phyloP scores from a whole-genome alignment of 2,888 invertebrate genomes.

The Pyrochroa serraticornis region DNA sequence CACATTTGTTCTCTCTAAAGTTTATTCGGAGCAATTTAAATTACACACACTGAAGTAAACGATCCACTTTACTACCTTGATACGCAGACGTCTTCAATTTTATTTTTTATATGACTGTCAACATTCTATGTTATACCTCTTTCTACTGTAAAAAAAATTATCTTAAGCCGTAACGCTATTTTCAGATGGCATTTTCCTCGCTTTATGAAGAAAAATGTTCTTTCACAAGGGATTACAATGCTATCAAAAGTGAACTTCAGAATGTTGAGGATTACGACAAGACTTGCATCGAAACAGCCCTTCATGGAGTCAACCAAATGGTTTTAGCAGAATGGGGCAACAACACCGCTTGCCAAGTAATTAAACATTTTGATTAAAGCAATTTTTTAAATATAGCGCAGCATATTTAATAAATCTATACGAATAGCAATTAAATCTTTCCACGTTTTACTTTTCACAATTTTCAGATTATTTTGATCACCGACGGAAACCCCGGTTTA shows the following conservation, averaged over 20 bases:
- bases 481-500: conserved; percentile 76
- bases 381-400: too few relatives aligned
- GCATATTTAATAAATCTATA: too few relatives aligned
- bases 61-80: too few relatives aligned
- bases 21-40: too few relatives aligned
- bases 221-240: conserved; percentile 88
- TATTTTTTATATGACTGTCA: too few relatives aligned
- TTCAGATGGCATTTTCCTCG: conserved; percentile 57
- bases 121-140: too few relatives aligned
- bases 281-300: conserved; percentile 80
- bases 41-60: too few relatives aligned
- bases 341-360: conserved; percentile 81
- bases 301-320: conserved; percentile 79
- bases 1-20: too few relatives aligned
- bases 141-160: too few relatives aligned
- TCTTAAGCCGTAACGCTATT: too few relatives aligned
- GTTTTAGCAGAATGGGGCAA: conserved; percentile 90
- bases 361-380: too few relatives aligned
- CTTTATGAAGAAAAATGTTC: conserved; percentile 70
- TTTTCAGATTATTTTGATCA: conserved; percentile 70
- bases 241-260: conserved; percentile 75
- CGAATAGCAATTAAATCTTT: conserved; percentile 4
- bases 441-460: not conserved
- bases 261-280: conserved; percentile 85
- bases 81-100: too few relatives aligned